Base-by-base conservation (phyloP, 2,113 vertebrate species). In the Prionailurus bengalensis region DNA sequence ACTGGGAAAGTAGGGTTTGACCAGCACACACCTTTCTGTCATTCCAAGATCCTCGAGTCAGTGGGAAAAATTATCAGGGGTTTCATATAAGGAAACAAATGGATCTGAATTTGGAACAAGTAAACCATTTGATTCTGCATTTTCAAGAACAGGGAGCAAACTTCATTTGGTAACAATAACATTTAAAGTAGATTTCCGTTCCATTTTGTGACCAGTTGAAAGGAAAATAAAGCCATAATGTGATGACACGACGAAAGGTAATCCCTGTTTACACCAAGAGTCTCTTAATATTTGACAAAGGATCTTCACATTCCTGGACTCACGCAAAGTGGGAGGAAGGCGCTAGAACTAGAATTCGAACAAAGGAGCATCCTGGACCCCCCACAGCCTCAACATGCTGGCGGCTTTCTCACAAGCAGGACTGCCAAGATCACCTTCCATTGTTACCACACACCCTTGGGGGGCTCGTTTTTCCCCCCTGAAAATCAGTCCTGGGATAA, bases 351-450 rank as follows among this genome's bases (percentile, higher is more conserved):
- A 16, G 53, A 58, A 25, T 39, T 71, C 5, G 4, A 13, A 16
- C 11, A 0, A 2, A 29, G 55, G 21, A 8, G 23, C 48, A 4
- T 8, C 27, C 5, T 17, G 51, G 23, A 11, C 23, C 0, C 58
- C 48, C 68, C 45, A 48, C 25, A 12, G 42, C 29, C 33, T 21
- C 42, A 6, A 21, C 33, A 70, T 27, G 1, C 68, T 42, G 39
- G 21, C 66, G 7, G 71, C 79, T 15, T 55, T 3, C 91, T 78
- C 79, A 14, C 4, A 1, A 19, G 29, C 31, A 23, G 90, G 25
- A 27, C 0, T 0, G 0, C 42, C 53, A 42, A 13, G 12, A 31
- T 25, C 21, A 1, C 73, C n/a, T 9, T 51, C 12, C 16, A 1
- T 13, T 13, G n/a, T 15, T 17, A 7, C 13, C 66, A 13, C 1